These are phyloP conservation scores for Heliocidaris erythrogramma DNA, from an alignment of 35 echinoderm and acorn worm species.

Conservation along the genomic window DNA sequence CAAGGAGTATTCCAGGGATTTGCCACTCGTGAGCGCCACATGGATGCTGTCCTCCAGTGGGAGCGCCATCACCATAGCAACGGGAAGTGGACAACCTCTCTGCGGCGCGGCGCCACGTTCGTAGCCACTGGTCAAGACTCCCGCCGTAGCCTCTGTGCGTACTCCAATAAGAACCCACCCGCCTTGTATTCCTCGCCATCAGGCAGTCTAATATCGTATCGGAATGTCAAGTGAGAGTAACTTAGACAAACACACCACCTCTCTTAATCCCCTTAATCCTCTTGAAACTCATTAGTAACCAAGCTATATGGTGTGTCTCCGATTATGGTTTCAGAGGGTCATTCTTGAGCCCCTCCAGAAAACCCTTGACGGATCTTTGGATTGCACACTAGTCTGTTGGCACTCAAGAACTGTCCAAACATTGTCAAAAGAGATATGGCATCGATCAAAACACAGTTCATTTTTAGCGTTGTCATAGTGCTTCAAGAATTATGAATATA, in stretches of 20 bases:
- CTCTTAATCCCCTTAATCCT: constrained; percentile 15
- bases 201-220: not conserved
- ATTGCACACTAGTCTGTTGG: not conserved
- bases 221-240: constrained; percentile 2
- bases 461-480: not conserved
- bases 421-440: not conserved
- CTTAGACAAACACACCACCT: not conserved
- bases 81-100: not conserved
- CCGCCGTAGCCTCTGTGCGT: not conserved
- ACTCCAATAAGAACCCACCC: not conserved
- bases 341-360: not conserved
- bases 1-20: no score
- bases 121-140: not conserved
- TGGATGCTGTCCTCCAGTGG: no score
- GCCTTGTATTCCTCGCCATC: not conserved
- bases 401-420: not conserved
- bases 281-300: constrained; percentile 24
- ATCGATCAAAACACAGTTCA: not conserved
- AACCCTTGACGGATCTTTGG: not conserved
- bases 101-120: not conserved
- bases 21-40: no score
- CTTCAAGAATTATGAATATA: not conserved
- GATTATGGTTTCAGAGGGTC: not conserved
- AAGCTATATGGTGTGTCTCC: not conserved
- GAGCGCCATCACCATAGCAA: not conserved